phyloP scores from a whole-genome alignment of 2,888 invertebrate species.

The Adelognathus sp. region DNA sequence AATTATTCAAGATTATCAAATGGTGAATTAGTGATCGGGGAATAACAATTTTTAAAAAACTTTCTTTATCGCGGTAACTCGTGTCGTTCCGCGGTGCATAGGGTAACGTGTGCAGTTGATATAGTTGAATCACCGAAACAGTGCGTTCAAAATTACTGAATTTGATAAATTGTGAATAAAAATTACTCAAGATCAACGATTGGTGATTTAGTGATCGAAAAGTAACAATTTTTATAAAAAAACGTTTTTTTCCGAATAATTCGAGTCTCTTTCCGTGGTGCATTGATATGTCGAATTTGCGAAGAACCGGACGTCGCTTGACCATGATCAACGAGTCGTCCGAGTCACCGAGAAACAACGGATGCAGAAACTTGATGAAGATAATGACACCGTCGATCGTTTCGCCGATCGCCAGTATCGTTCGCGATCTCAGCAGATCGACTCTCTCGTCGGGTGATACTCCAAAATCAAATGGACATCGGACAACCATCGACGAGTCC shows the following conservation, averaged over 20 bases:
- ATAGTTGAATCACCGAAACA: too few species aligned
- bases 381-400: slow-evolving; percentile 8
- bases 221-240: not conserved
- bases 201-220: not conserved
- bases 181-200: not conserved
- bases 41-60: not conserved
- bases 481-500: slow-evolving; percentile 16
- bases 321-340: slow-evolving; percentile 7
- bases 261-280: not conserved
- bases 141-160: too few species aligned
- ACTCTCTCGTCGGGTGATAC: slow-evolving; percentile 61
- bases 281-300: slow-evolving; percentile 36
- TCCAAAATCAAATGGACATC: slow-evolving; percentile 21
- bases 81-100: slow-evolving; percentile 2
- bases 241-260: not conserved
- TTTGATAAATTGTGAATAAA: not conserved
- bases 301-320: not conserved
- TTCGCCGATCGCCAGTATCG: slow-evolving; percentile 71
- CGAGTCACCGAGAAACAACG: slow-evolving; percentile 22
- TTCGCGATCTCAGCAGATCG: slow-evolving; percentile 66
- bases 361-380: slow-evolving; percentile 34
- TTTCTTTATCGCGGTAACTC: not conserved
- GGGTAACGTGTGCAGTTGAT: too few species aligned
- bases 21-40: not conserved
- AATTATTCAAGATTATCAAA: not conserved